A percentile compares a stretch with the other conserved stretches of the same genome.
phyloP scores from a whole-genome alignment of 2,113 vertebrate genomes.

The Lepisosteus oculatus region DNA sequence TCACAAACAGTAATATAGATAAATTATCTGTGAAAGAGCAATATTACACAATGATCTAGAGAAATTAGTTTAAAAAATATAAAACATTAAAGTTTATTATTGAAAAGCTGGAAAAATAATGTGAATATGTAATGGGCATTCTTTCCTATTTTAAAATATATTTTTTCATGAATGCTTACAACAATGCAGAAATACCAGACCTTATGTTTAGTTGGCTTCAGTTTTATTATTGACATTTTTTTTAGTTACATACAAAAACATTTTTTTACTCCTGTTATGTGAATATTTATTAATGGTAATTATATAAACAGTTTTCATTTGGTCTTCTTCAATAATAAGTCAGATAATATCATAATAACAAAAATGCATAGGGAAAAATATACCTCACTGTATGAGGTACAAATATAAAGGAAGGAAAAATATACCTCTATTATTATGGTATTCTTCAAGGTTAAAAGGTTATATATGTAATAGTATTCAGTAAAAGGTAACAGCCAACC shows the following conservation, averaged over 20 bases:
- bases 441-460: conserved; percentile 35
- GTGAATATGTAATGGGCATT: background rate
- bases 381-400: background rate
- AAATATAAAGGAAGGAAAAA: background rate
- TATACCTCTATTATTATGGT: background rate
- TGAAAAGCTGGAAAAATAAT: background rate
- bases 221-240: too few species aligned
- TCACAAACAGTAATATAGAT: background rate
- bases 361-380: conserved; percentile 1
- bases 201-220: too few species aligned
- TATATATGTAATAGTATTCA: conserved; percentile 40
- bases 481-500: conserved; percentile 56
- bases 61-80: background rate
- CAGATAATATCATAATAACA: background rate
- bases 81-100: conserved; percentile 1
- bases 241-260: too few species aligned
- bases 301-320: too few species aligned
- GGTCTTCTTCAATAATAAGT: background rate
- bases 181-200: background rate
- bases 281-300: too few species aligned
- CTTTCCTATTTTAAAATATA: background rate
- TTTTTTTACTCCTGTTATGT: too few species aligned
- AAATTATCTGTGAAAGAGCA: too few species aligned
- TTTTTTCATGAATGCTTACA: background rate
- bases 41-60: background rate